Conservation (phyloP, 1,140 invertebrate genomes). For the Neuroterus valhalla region DNA sequence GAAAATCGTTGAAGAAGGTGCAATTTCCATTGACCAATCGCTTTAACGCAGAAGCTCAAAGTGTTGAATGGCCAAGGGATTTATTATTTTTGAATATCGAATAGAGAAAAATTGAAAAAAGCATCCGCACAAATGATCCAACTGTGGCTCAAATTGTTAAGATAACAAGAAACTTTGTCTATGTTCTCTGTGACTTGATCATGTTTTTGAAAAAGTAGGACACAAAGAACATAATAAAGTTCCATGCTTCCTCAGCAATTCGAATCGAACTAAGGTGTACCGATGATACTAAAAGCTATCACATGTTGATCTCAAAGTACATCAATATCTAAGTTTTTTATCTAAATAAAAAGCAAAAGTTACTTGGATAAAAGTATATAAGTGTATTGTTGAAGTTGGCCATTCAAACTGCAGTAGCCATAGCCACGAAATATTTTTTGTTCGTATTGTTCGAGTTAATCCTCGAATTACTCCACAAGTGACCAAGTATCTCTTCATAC, state of each 20-base stretch:
- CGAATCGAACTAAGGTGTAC: too few relatives aligned
- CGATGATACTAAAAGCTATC: neutral
- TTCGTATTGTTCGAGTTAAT: constrained; percentile 2
- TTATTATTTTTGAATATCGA: neutral
- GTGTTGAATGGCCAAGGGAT: constrained; percentile 16
- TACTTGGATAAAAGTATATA: neutral
- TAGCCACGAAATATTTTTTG: constrained; percentile 15
- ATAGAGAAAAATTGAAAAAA: neutral
- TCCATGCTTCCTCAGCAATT: too few relatives aligned
- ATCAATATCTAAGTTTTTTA: constrained; percentile 3
- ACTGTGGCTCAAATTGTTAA: too few relatives aligned
- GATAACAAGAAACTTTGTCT: too few relatives aligned
- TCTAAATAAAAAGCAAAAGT: neutral
- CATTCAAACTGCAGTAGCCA: constrained; percentile 20
- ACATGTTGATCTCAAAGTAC: constrained; percentile 12
- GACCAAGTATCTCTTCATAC: constrained; percentile 43
- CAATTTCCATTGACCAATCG: neutral
- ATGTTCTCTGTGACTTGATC: too few relatives aligned
- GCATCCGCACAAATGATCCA: neutral
- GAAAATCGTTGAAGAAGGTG: neutral
- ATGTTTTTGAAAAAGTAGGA: too few relatives aligned
- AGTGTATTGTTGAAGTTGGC: constrained; percentile 6
- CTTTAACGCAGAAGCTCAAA: neutral
- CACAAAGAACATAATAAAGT: too few relatives aligned
- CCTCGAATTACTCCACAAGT: constrained; percentile 1